Percentiles rank a stretch among this genome's conserved stretches.
Evolutionary conservation across 2,113 vertebrate species (phyloP).

Genomic region (Acanthisitta chloris): DNA sequence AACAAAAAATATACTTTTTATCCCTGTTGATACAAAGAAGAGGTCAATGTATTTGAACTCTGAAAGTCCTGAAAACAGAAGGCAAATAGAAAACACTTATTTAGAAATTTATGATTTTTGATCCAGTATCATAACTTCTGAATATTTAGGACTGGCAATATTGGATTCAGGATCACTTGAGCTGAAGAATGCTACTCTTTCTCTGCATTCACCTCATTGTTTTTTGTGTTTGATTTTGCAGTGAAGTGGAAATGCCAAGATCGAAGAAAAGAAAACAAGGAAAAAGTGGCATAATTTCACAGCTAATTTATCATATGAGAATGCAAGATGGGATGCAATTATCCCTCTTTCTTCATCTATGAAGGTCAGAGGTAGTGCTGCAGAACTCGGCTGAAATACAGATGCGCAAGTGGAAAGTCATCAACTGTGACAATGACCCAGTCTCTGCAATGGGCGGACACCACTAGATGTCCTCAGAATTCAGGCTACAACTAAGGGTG

Average conservation of each 20-base stretch:
- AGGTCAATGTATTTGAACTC: background rate
- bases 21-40: background rate
- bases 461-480: conserved; percentile 56
- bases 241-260: background rate
- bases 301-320: background rate
- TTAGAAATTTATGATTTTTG: background rate
- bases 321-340: background rate
- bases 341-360: background rate
- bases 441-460: background rate
- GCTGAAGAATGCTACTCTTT: background rate
- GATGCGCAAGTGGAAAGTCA: background rate
- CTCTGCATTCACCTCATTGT: background rate
- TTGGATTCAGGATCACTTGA: background rate
- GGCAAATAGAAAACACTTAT: background rate
- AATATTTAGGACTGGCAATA: background rate
- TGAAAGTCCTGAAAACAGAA: background rate
- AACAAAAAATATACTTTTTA: background rate
- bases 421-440: background rate
- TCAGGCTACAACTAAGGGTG: background rate
- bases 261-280: background rate
- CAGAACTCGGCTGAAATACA: background rate
- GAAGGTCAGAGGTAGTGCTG: background rate
- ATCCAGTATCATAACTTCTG: background rate
- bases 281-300: background rate
- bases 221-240: background rate